Evolutionary conservation across 2,113 vertebrate genomes (phyloP), one percentile per base, ranked within the genome.

Genomic region (Proterorhinus semilunaris): DNA sequence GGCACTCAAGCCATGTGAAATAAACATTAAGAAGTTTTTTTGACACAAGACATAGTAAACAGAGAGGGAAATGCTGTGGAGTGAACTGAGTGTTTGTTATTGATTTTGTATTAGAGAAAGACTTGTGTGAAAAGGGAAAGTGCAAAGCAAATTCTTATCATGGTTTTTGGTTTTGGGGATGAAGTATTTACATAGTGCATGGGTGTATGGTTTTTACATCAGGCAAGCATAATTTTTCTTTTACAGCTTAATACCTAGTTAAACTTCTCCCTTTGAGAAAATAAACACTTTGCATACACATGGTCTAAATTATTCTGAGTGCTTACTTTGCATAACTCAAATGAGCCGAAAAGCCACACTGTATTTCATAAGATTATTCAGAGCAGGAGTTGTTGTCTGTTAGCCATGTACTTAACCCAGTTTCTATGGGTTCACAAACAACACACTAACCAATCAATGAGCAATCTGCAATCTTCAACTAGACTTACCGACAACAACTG

Each of bases 201-300:
- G 71, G 50, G 54, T 82, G 68, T 71, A 66, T 74, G 74, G 63
- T 67, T 80, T 77, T 62, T 61, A 61, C 78, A 65, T 78, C 57
- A 62, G 71, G 51, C 75, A 71, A 82, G 74, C 75, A 81, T 79
- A 27, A 78, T 83, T 75, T 36, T 74, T 68, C 51, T 61, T 67
- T 83, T 74, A 36, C 44, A 61, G 62, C 36, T 48, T 69, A 61
- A 80, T 70, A 75, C 61, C 70, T 76, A 70, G 71, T 73, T 78
- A 55, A 21, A 55, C 75, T 85, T 80, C 68, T 59, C 67, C 36
- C 13, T 69, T 62, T 53, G 44, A 74, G 61, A 75, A 69, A 53
- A 67, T 80, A 80, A 82, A 83, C 73, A 59, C 58, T 68, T 80
- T 72, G 67, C 65, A 72, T 66, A 80, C 81, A 77, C 67, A 76